Evolutionary conservation across 1,140 invertebrate genomes (phyloP), one percentile per base, ranked within the genome.

Genomic region (Hypothenemus hampei): DNA sequence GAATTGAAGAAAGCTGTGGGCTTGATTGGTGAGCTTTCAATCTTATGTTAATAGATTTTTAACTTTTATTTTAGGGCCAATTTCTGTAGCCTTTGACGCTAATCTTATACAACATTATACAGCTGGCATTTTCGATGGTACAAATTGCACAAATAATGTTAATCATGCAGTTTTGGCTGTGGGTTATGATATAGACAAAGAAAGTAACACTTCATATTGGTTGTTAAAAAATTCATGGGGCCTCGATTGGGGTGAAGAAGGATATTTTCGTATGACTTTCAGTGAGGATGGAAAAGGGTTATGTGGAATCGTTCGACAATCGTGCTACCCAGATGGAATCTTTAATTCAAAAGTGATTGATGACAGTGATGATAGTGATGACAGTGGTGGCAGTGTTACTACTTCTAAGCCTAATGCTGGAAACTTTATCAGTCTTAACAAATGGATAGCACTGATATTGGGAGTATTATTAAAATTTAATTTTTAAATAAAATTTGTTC

Each of bases 81-180:
- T 88, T 10, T 80, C 85, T 8, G 79, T 90, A 39, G 93, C 92
- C 52, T 97, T 98, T 68, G 93, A 98, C 78, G 95, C 95, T 48
- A 40, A 51, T 8, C 6, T 15, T 15, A 40, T 58, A n/a, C 59
- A 61, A 47, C 37, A 45, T 41, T 61, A 61, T 23, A 10, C 20
- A 15, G 15, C 13, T 6, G 59, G 59, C 4, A 36, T 58, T 21
- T 55, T 58, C 19, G 48, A 41, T 22, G 47, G 53, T 16, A 7
- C 16, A 4, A 20, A 24, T 21, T 54, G 50, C 35, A 24, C 18
- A 21, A 21, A 21, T 35, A 5, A 29, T 15, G 22, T 58, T 16
- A 57, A 61, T 24, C 59, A 61, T 36, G 59, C 37, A 7, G 51
- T 58, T n/a, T 50, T 61, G 43, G 46, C 26, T 24, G 59, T 61